A percentile compares a stretch with the other conserved stretches of the same genome.
These are phyloP conservation scores for Sinelater perroti DNA, from an alignment of 2,888 invertebrate genomes.

Conservation along the genomic window DNA sequence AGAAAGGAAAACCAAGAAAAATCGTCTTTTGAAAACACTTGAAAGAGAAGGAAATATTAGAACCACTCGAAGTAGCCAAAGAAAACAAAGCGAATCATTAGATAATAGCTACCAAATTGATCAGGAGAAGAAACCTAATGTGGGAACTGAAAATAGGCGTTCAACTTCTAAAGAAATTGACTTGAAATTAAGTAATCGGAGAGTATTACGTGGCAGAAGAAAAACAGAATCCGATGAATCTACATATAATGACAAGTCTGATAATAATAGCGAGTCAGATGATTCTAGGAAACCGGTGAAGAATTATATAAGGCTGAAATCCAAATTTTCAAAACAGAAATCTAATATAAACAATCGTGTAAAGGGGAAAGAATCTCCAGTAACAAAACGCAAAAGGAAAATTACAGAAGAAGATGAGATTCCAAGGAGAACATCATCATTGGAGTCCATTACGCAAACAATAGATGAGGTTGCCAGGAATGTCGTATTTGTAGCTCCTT, in stretches of 20 bases:
- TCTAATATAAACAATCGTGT: too few species aligned
- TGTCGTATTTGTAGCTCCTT: too few species aligned
- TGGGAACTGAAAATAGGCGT: neutral
- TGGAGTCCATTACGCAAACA: slow-evolving; percentile 1
- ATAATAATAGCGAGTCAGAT: neutral
- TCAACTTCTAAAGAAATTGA: too few species aligned
- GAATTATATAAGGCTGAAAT: too few species aligned
- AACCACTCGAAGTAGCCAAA: neutral
- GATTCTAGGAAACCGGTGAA: too few species aligned
- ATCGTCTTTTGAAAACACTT: too few species aligned
- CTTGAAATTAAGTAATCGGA: neutral
- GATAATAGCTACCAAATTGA: too few species aligned
- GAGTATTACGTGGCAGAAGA: neutral
- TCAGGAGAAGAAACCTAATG: neutral
- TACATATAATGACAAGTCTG: neutral
- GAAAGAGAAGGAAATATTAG: neutral
- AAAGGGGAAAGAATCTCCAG: neutral
- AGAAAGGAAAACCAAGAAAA: too few species aligned
- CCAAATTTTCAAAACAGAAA: too few species aligned
- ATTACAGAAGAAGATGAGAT: neutral
- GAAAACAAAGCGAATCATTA: neutral
- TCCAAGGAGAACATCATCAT: neutral
- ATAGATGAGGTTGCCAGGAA: neutral
- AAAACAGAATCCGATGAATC: neutral
- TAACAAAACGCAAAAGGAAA: neutral